Conservation (phyloP, 37 sponge, comb jelly and placozoan genomes). For the Agelas oroides region DNA sequence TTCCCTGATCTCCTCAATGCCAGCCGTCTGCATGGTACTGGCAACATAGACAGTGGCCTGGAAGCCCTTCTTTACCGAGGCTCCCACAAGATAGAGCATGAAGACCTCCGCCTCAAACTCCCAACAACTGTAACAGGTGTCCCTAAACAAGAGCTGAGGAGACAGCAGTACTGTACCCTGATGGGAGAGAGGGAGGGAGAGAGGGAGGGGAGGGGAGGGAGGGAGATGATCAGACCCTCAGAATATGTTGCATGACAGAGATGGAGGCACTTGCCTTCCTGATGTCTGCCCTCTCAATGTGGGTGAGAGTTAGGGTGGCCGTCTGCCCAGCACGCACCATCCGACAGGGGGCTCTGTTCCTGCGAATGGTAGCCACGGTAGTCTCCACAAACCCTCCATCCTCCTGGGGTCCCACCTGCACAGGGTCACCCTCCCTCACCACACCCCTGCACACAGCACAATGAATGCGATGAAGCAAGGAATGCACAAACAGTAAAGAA, state of each 20-base stretch:
- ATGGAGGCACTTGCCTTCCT: conserved; percentile 79
- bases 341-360: conserved; percentile 85
- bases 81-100: conserved; percentile 60
- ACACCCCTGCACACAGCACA: conserved; percentile 69
- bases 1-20: conserved; percentile 52
- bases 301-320: conserved; percentile 85
- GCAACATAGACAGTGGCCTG: conserved; percentile 86
- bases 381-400: conserved; percentile 66
- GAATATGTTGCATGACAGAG: background rate
- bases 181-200: background rate
- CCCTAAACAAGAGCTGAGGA: conserved; percentile 21
- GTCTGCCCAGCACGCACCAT: conserved; percentile 91
- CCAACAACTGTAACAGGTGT: conserved; percentile 55
- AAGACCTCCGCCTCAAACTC: conserved; percentile 85
- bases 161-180: conserved; percentile 88
- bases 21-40: conserved; percentile 84
- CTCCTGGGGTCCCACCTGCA: conserved; percentile 85
- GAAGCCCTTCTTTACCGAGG: conserved; percentile 61
- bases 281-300: conserved; percentile 54
- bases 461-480: background rate
- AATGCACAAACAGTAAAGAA: background rate
- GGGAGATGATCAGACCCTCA: background rate
- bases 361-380: conserved; percentile 78
- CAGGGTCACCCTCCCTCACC: conserved; percentile 81
- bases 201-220: no score